Evolutionary conservation across 1,140 invertebrate species (phyloP).

Genomic region (Ceratosolen solmsi): DNA sequence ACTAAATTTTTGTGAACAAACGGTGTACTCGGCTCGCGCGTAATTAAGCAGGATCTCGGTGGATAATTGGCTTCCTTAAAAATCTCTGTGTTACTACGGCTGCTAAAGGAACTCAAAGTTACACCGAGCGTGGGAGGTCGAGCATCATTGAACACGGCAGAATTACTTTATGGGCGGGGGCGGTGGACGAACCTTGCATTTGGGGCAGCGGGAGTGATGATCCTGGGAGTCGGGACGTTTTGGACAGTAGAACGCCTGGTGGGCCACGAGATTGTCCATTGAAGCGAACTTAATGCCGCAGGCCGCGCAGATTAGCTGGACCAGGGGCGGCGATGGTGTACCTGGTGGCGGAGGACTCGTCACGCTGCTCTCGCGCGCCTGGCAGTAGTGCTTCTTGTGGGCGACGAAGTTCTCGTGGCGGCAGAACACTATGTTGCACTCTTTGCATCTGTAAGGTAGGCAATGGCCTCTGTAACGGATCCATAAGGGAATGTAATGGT

Average conservation of each 20-base stretch:
- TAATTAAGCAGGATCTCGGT: no score
- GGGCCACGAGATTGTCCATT: constrained; percentile 92
- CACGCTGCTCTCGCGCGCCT: constrained; percentile 78
- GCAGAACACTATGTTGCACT: constrained; percentile 98
- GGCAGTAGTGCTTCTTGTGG: constrained; percentile 96
- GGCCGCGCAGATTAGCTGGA: constrained; percentile 89
- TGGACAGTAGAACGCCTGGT: constrained; percentile 95
- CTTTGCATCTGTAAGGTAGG: constrained; percentile 89
- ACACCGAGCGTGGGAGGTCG: no score
- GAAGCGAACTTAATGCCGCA: constrained; percentile 97
- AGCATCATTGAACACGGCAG: no score
- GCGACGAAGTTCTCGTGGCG: constrained; percentile 95
- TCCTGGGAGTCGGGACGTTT: constrained; percentile 78
- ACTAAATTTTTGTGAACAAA: no score
- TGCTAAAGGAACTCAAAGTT: no score
- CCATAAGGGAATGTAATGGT: no score
- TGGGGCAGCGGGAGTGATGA: constrained; percentile 76
- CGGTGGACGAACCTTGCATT: constrained; percentile 74
- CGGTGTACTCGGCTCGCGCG: no score
- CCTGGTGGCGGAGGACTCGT: constrained; percentile 73
- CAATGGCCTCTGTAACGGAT: no score
- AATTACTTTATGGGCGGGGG: no score
- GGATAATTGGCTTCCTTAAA: no score
- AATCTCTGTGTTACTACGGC: no score
- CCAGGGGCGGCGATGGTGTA: constrained; percentile 75